A percentile compares a stretch with the other conserved stretches of the same genome.
phyloP scores from a whole-genome alignment of 1,140 invertebrate species.

The Drosophila sturtevanti region DNA sequence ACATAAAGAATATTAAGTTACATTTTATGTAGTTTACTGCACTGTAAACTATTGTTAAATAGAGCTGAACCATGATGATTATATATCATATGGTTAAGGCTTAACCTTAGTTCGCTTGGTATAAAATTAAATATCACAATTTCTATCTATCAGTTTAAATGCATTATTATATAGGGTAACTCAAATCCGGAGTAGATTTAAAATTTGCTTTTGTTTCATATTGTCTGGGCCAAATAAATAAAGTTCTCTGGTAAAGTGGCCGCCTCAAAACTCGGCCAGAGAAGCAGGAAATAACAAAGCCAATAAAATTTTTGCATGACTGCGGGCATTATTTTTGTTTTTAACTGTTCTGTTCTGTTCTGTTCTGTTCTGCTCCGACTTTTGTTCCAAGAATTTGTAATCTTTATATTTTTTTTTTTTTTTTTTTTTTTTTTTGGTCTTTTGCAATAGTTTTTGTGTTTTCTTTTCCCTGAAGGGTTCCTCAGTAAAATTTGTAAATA shows the following conservation, averaged over 20 bases:
- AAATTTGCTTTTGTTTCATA: conserved; percentile 10
- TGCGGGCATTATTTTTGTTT: conserved; percentile 69
- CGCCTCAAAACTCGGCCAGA: conserved; percentile 52
- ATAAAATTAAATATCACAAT: too few relatives aligned
- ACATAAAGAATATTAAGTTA: too few relatives aligned
- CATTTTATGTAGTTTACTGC: too few relatives aligned
- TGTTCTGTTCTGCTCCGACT: too few relatives aligned
- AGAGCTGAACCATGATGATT: too few relatives aligned
- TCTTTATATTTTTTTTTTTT: conserved; percentile 24
- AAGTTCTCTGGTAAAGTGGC: conserved; percentile 39
- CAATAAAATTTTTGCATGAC: conserved; percentile 71
- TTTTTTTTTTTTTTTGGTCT: not conserved
- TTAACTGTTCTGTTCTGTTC: conserved; percentile 50
- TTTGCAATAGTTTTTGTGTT: conserved; percentile 20
- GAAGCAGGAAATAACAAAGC: conserved; percentile 29
- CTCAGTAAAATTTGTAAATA: conserved; percentile 28
- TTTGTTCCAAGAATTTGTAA: conserved; percentile 32
- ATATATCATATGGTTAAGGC: too few relatives aligned
- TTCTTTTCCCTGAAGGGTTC: not conserved
- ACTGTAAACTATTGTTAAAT: too few relatives aligned
- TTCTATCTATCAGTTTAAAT: too few relatives aligned
- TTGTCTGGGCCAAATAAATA: conserved; percentile 53
- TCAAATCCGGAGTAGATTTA: not conserved
- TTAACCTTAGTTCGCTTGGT: too few relatives aligned
- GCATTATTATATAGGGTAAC: not conserved